Percentiles rank a stretch among this genome's conserved stretches.
These are phyloP conservation scores for Ceyx cyanopectus DNA, from an alignment of 2,113 vertebrate species.

Conservation along the genomic window DNA sequence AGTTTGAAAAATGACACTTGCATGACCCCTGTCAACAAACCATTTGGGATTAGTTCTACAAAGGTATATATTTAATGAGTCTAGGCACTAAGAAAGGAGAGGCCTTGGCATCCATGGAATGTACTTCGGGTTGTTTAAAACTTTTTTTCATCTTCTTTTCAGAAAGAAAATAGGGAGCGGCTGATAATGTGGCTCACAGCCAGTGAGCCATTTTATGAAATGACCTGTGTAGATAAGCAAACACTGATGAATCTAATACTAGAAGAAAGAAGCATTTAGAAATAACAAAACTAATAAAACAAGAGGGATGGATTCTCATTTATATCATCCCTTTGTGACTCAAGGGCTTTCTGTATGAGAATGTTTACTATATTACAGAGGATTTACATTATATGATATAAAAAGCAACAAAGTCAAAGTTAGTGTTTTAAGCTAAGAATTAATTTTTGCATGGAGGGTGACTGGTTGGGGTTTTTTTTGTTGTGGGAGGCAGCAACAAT, in stretches of 20 bases:
- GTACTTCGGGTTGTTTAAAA: constrained; percentile 11
- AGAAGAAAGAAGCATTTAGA: neutral
- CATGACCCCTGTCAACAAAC: constrained; percentile 74
- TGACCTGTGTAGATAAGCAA: constrained; percentile 47
- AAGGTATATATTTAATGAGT: constrained; percentile 68
- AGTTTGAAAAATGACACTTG: constrained; percentile 78
- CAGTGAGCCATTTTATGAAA: constrained; percentile 50
- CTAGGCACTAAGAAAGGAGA: constrained; percentile 47
- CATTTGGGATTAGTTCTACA: constrained; percentile 73
- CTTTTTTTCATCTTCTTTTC: constrained; percentile 37
- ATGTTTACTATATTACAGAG: neutral
- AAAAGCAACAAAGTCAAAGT: neutral
- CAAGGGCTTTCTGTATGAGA: neutral
- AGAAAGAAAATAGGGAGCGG: constrained; percentile 38
- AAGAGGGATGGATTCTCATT: neutral
- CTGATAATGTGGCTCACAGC: constrained; percentile 40
- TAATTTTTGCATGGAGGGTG: neutral
- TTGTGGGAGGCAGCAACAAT: neutral
- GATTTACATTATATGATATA: neutral
- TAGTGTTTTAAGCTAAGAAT: neutral
- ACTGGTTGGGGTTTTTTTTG: neutral
- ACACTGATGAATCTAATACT: constrained; percentile 3
- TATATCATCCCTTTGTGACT: neutral
- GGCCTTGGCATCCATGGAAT: constrained; percentile 50
- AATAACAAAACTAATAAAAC: constrained; percentile 27